A percentile compares a stretch with the other conserved stretches of the same genome.
Conservation (phyloP, 1,140 invertebrate species). For the Drosophila ananassae region DNA sequence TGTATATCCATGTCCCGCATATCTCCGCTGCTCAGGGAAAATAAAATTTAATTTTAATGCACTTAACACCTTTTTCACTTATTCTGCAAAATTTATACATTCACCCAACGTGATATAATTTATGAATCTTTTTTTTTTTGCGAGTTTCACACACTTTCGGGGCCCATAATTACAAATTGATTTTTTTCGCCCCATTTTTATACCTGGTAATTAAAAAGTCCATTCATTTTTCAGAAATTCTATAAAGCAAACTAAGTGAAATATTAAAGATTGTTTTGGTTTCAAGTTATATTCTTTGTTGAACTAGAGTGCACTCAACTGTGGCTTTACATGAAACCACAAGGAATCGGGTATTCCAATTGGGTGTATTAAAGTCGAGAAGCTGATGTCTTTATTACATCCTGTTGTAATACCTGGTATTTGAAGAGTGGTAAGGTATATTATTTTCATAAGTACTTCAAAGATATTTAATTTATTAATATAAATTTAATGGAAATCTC, state of each 20-base stretch:
- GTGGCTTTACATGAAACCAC: background rate
- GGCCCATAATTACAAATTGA: constrained; percentile 73
- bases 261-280: background rate
- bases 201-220: background rate
- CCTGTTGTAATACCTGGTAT: background rate
- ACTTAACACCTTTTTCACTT: constrained; percentile 77
- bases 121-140: constrained; percentile 26
- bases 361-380: constrained; percentile 25
- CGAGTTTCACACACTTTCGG: constrained; percentile 38
- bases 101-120: constrained; percentile 22
- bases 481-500: too few relatives aligned
- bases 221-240: background rate
- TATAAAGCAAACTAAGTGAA: background rate
- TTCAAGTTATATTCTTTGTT: too few relatives aligned
- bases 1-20: constrained; percentile 22
- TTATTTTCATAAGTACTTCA: background rate
- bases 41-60: constrained; percentile 76
- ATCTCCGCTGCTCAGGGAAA: constrained; percentile 35
- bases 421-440: background rate
- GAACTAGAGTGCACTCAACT: too few relatives aligned
- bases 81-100: constrained; percentile 50
- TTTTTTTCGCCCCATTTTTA: constrained; percentile 55
- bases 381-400: constrained; percentile 1
- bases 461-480: too few relatives aligned
- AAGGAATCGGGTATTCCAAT: constrained; percentile 1